These are phyloP conservation scores for Ceyx erithaca DNA, from an alignment of 2,797 vertebrate genomes.

Conservation along the genomic window DNA sequence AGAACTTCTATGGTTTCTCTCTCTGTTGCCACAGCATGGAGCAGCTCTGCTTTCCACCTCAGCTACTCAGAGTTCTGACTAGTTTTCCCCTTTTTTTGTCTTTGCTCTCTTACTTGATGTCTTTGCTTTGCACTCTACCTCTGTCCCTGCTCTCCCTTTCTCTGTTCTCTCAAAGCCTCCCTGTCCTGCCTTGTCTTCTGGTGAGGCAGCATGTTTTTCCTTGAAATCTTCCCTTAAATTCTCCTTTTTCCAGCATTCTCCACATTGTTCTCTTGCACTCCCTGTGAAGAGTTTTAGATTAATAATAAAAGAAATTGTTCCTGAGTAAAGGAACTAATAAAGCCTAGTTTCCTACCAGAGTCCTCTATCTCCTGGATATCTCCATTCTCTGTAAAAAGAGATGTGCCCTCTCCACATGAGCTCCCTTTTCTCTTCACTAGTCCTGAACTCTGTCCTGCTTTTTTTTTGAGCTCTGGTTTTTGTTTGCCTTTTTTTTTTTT, in stretches of 20 bases:
- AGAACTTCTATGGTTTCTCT: neutral
- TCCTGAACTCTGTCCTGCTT: accelerated
- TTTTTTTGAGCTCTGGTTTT: too few species aligned
- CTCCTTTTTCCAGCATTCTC: neutral
- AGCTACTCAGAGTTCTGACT: neutral
- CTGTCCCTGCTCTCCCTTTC: neutral
- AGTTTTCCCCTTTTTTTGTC: neutral
- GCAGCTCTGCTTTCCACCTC: neutral
- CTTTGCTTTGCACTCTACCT: neutral
- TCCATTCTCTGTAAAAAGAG: accelerated
- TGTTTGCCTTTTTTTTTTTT: too few species aligned
- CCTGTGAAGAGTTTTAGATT: neutral
- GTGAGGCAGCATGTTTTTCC: neutral
- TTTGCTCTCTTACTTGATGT: neutral
- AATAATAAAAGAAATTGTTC: neutral
- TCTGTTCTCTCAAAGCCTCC: accelerated
- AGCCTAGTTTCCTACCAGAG: neutral
- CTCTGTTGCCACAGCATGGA: neutral
- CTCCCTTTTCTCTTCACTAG: neutral
- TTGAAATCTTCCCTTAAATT: neutral
- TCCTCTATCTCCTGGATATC: neutral
- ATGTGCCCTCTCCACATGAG: neutral
- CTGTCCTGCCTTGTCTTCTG: neutral
- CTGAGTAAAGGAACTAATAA: neutral
- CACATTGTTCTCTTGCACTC: neutral